These are phyloP conservation scores for Myotis brandtii DNA, from an alignment of 2,113 vertebrate species.

Conservation along the genomic window DNA sequence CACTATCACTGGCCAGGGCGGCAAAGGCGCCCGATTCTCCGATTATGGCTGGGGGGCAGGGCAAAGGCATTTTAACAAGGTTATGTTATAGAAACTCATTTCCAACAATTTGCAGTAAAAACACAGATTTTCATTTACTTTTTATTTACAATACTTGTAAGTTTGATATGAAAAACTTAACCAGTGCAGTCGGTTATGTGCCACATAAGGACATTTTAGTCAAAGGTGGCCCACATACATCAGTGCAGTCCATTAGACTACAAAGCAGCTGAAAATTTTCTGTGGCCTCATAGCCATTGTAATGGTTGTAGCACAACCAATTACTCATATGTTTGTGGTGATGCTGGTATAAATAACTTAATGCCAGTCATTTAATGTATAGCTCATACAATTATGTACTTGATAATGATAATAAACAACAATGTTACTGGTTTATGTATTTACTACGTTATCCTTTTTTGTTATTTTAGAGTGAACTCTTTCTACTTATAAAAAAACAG, in stretches of 20 bases:
- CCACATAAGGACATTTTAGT: background rate
- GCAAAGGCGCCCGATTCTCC: too few species aligned
- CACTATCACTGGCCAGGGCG: too few species aligned
- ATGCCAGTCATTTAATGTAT: background rate
- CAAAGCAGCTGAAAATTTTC: background rate
- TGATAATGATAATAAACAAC: background rate
- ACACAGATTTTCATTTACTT: background rate
- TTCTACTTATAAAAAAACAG: background rate
- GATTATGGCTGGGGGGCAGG: too few species aligned
- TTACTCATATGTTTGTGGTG: background rate
- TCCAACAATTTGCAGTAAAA: background rate
- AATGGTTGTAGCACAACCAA: background rate
- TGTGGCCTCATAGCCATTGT: background rate
- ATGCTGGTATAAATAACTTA: background rate
- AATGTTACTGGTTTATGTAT: background rate
- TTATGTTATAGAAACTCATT: background rate
- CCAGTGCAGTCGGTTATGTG: background rate
- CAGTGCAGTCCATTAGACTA: background rate
- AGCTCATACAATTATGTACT: background rate
- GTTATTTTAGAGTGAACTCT: background rate
- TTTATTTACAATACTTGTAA: conserved; percentile 29
- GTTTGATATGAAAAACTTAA: conserved; percentile 20
- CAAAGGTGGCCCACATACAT: background rate
- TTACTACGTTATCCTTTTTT: background rate
- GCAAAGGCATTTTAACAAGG: conserved; percentile 22